A percentile compares a stretch with the other conserved stretches of the same genome.
Conservation (phyloP, 2,113 vertebrate genomes). For the Eurypyga helias region DNA sequence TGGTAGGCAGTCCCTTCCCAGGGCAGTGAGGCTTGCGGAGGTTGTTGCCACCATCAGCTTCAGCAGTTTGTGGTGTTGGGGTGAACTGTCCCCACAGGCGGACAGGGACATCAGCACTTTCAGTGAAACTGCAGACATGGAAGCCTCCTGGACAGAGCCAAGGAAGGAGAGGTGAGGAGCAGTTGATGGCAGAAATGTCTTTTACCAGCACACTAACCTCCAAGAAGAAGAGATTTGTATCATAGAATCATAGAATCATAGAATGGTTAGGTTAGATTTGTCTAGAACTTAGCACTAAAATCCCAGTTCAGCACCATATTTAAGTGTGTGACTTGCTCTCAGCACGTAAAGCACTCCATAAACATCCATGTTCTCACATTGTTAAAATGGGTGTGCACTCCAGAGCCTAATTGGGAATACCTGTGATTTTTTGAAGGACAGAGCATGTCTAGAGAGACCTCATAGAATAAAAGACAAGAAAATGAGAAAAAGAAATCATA, state of each 20-base stretch:
- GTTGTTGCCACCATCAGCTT: background rate
- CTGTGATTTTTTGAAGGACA: background rate
- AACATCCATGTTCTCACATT: background rate
- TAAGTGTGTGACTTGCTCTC: background rate
- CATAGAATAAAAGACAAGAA: background rate
- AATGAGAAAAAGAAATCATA: background rate
- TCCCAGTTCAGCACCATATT: background rate
- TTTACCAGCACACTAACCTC: background rate
- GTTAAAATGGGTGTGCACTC: background rate
- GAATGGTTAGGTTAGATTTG: too few relatives aligned
- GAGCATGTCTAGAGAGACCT: background rate
- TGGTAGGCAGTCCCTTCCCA: background rate
- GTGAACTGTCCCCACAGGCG: background rate
- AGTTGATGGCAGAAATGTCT: background rate
- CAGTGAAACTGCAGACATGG: background rate
- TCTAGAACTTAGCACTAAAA: background rate
- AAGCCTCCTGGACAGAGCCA: background rate
- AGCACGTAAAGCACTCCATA: background rate
- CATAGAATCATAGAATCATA: too few relatives aligned
- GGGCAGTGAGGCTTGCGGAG: background rate
- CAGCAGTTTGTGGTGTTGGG: background rate
- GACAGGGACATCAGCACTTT: background rate
- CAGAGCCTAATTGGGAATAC: background rate
- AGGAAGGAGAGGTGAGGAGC: background rate
- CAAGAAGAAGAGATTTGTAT: background rate